A percentile compares a stretch with the other conserved stretches of the same genome.
Conservation (phyloP, 2,888 invertebrate genomes). For the Eilema caniola region DNA sequence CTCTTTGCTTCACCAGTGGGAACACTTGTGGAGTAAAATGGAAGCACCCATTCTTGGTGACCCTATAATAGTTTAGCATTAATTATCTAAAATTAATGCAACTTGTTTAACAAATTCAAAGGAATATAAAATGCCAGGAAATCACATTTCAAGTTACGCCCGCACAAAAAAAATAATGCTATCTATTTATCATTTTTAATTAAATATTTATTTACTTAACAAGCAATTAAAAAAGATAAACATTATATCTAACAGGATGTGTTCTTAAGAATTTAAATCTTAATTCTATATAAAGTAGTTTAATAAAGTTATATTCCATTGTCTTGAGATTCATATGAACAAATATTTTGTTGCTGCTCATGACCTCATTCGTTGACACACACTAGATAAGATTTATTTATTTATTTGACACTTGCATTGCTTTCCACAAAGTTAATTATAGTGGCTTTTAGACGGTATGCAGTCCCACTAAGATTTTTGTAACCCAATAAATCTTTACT, state of each 20-base stretch:
- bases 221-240: constrained; percentile 6
- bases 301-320: constrained; percentile 48
- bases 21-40: too few species aligned
- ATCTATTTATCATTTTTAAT: background rate
- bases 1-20: too few species aligned
- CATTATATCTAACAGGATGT: constrained; percentile 34
- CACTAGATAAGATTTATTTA: constrained; percentile 57
- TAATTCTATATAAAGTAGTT: constrained; percentile 27
- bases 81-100: background rate
- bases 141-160: background rate
- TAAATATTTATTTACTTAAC: background rate
- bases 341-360: constrained; percentile 60
- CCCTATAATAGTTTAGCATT: background rate
- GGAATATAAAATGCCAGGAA: background rate
- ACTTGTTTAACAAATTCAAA: background rate
- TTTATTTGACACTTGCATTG: constrained; percentile 32
- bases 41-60: background rate
- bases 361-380: constrained; percentile 56
- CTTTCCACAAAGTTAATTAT: too few species aligned
- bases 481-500: too few species aligned
- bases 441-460: too few species aligned
- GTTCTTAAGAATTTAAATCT: constrained; percentile 28
- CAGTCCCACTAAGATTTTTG: too few species aligned
- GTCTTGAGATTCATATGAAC: constrained; percentile 55
- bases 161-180: background rate